Evolutionary conservation across 2,888 invertebrate species (phyloP).

Genomic region (Iselma pallidipennis): DNA sequence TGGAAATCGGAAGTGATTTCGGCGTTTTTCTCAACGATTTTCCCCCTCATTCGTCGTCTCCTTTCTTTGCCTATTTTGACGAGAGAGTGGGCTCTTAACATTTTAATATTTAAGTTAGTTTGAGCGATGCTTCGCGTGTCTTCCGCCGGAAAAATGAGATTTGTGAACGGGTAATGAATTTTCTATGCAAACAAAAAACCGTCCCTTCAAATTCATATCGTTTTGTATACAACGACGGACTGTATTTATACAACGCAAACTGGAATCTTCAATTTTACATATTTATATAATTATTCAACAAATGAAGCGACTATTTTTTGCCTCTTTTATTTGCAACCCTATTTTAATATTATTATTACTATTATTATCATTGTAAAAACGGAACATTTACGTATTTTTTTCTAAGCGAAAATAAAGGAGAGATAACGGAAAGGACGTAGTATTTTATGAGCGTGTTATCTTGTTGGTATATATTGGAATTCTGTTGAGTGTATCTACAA

Average conservation of each 20-base stretch:
- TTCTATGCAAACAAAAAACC: conserved; percentile 9
- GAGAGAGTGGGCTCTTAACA: not conserved
- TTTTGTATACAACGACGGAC: conserved; percentile 11
- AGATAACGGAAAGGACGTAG: conserved; percentile 21
- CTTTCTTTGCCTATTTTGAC: not conserved
- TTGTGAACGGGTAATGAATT: conserved; percentile 10
- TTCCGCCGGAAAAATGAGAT: conserved; percentile 2
- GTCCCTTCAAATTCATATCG: not conserved
- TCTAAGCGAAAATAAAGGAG: not conserved
- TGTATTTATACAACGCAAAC: conserved; percentile 7
- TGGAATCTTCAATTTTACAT: not conserved
- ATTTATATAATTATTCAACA: conserved; percentile 5
- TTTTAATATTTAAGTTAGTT: conserved; percentile 1
- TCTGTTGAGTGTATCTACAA: conserved; percentile 44
- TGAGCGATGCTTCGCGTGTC: not conserved
- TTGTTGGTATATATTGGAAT: conserved; percentile 43
- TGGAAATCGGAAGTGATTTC: not conserved
- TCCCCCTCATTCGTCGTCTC: not conserved
- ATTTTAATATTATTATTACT: too few relatives aligned
- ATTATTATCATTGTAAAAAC: too few relatives aligned
- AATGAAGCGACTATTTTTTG: not conserved
- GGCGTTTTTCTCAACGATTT: not conserved
- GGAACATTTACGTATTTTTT: too few relatives aligned
- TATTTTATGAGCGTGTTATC: conserved; percentile 45
- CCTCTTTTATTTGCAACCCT: too few relatives aligned